A percentile compares a stretch with the other conserved stretches of the same genome.
Conservation (phyloP, 2,113 vertebrate species). For the Propithecus coquereli region DNA sequence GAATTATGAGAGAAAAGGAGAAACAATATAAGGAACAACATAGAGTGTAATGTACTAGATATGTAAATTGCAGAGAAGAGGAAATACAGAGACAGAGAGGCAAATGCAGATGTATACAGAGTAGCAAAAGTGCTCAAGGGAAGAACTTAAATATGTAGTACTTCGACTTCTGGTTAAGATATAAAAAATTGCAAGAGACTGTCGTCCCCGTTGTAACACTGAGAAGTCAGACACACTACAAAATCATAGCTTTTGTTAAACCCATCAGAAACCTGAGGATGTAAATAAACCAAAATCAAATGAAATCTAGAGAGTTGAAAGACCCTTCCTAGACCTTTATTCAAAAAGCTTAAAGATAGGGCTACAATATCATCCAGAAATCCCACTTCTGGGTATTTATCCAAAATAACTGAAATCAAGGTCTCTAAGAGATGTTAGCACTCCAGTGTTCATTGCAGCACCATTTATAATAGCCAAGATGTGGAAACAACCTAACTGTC, state of each 20-base stretch:
- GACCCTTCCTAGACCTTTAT: background rate
- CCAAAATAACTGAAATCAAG: background rate
- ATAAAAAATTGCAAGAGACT: background rate
- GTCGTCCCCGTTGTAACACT: background rate
- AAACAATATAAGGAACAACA: background rate
- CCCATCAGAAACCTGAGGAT: background rate
- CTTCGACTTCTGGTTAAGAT: background rate
- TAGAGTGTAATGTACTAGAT: background rate
- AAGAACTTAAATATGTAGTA: background rate
- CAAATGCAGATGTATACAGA: background rate
- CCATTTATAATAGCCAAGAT: background rate
- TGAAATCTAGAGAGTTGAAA: background rate
- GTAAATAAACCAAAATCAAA: background rate
- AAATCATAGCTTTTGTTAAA: background rate
- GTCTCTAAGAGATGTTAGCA: background rate
- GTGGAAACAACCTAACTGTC: background rate
- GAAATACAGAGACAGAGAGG: background rate
- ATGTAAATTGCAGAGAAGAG: background rate
- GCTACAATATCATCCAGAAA: background rate
- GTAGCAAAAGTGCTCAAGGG: background rate
- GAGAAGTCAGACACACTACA: background rate
- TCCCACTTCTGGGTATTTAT: background rate
- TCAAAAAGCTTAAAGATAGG: background rate
- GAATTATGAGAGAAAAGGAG: background rate
- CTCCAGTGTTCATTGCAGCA: background rate